These are phyloP conservation scores for Agrotis exclamationis DNA, from an alignment of 2,888 invertebrate species.

Conservation along the genomic window DNA sequence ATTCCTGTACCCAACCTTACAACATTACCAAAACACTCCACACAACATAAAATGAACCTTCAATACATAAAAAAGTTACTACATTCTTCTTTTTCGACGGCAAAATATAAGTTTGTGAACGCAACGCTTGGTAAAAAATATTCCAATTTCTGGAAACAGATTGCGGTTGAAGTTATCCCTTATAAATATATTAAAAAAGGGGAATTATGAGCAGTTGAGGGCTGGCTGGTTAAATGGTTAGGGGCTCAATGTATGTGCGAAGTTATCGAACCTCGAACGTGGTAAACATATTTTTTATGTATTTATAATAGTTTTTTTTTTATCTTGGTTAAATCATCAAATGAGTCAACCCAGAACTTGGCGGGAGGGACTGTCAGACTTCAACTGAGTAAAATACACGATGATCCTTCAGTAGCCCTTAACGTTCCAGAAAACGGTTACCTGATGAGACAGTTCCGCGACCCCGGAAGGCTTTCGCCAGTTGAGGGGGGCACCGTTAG, in stretches of 20 bases:
- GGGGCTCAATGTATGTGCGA: constrained; percentile 21
- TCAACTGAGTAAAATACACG: no score
- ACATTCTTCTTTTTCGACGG: background rate
- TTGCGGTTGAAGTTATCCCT: constrained; percentile 54
- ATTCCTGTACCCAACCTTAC: constrained; percentile 34
- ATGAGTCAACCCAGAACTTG: no score
- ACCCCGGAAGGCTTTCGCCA: no score
- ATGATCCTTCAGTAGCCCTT: no score
- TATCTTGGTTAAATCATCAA: no score
- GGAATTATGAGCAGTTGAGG: constrained; percentile 52
- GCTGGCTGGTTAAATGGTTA: constrained; percentile 36
- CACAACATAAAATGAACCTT: constrained; percentile 2
- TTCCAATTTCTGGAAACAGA: constrained; percentile 60
- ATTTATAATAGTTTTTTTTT: no score
- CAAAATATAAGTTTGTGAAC: constrained; percentile 14
- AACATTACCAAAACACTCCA: background rate
- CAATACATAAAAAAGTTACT: background rate
- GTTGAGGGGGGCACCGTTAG: no score
- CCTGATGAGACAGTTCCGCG: no score
- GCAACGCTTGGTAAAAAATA: constrained; percentile 53
- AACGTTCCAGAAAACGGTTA: no score
- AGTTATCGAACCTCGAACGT: constrained; percentile 15
- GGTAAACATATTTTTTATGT: constrained; percentile 24
- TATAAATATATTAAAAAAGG: constrained; percentile 63
- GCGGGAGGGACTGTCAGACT: no score